These are phyloP conservation scores for Cordylochernes scorpioides DNA, from an alignment of 2,888 invertebrate genomes.

Conservation along the genomic window DNA sequence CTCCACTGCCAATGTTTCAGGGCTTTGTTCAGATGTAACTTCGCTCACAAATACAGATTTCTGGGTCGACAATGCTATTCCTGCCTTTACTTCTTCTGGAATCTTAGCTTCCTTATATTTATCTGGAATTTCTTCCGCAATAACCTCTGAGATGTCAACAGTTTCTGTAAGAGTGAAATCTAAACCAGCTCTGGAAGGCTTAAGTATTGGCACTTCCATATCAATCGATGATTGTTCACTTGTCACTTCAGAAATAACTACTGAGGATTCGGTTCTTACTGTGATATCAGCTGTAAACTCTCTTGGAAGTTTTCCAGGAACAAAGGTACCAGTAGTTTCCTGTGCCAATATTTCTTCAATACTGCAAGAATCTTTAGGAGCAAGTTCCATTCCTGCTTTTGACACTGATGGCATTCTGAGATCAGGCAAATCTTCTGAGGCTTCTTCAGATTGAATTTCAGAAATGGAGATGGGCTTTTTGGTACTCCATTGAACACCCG, in stretches of 20 bases:
- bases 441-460: conserved; percentile 7
- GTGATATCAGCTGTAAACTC: conserved; percentile 9
- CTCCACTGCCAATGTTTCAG: conserved; percentile 4
- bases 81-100: conserved; percentile 10
- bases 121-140: conserved; percentile 9
- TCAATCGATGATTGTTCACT: conserved; percentile 8
- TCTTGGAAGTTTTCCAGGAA: conserved; percentile 7
- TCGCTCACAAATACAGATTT: conserved; percentile 7
- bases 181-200: conserved; percentile 7
- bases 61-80: conserved; percentile 7
- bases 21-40: conserved; percentile 6
- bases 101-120: conserved; percentile 7
- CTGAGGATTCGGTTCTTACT: conserved; percentile 8
- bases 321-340: conserved; percentile 9
- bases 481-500: conserved; percentile 8
- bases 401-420: conserved; percentile 6
- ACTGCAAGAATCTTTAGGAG: conserved; percentile 7
- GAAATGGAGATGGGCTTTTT: conserved; percentile 7
- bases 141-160: conserved; percentile 10
- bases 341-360: conserved; percentile 6
- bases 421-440: conserved; percentile 4
- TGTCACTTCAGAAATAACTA: conserved; percentile 13
- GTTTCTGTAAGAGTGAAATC: conserved; percentile 9
- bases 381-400: conserved; percentile 6
- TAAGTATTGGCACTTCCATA: conserved; percentile 4